phyloP scores from a whole-genome alignment of 2,113 vertebrate species.

The Cheilinus undulatus region DNA sequence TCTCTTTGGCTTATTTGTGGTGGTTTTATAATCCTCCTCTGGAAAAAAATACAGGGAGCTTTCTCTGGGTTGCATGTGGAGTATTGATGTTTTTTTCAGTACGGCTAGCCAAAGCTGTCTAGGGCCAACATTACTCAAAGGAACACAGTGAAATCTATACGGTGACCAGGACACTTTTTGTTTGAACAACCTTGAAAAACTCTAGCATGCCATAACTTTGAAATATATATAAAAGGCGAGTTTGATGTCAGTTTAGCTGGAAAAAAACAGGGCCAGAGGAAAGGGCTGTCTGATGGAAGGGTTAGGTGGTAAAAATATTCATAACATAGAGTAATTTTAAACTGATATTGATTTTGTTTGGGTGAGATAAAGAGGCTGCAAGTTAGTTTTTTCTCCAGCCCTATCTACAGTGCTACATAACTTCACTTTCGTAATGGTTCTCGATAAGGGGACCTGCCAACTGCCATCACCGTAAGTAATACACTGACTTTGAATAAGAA shows the following conservation, averaged over 20 bases:
- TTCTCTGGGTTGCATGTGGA: neutral
- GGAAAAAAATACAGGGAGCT: neutral
- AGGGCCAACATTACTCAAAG: neutral
- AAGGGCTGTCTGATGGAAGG: no score
- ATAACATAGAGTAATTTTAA: no score
- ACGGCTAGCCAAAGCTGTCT: neutral
- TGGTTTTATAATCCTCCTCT: neutral
- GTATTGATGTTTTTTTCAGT: slow-evolving; percentile 2
- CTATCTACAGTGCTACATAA: neutral
- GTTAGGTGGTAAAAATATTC: no score
- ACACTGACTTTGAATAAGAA: neutral
- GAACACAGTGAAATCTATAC: neutral
- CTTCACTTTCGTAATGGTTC: neutral
- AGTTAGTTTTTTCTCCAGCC: neutral
- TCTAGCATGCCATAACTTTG: neutral
- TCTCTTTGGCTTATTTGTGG: neutral
- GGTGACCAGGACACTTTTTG: neutral
- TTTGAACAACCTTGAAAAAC: no score
- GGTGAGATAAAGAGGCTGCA: neutral
- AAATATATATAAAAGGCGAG: neutral
- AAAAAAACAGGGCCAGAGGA: no score
- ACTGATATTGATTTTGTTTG: no score
- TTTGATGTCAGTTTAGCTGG: neutral
- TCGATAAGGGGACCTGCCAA: neutral
- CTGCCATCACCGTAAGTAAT: neutral